Evolutionary conservation across 2,113 vertebrate species (phyloP).

Genomic region (Pelvicachromis taeniatus): DNA sequence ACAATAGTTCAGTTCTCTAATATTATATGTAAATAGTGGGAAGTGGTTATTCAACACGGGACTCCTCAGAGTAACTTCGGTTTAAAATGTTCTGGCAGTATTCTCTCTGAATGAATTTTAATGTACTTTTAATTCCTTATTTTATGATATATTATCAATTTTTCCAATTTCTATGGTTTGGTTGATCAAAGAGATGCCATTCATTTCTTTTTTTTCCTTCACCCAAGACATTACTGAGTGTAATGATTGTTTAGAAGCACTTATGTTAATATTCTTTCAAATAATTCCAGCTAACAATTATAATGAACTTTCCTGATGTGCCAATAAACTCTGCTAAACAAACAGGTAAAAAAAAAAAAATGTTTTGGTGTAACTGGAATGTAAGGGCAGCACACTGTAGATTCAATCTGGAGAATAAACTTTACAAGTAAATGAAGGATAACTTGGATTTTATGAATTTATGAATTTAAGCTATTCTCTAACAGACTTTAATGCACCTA

Average conservation of each 20-base stretch:
- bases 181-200: slow-evolving; percentile 13
- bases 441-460: background rate
- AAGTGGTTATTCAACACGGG: background rate
- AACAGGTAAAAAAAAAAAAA: background rate
- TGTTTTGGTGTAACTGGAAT: background rate
- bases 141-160: slow-evolving; percentile 13
- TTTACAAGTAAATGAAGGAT: background rate
- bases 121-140: slow-evolving; percentile 14
- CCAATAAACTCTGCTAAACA: background rate
- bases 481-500: background rate
- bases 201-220: background rate
- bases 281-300: background rate
- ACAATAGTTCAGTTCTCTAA: background rate
- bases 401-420: background rate
- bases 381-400: background rate
- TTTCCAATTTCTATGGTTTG: slow-evolving; percentile 8
- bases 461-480: background rate
- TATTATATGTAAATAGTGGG: background rate
- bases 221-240: background rate
- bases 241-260: background rate
- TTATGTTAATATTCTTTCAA: background rate
- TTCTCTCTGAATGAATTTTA: background rate
- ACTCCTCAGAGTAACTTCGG: background rate
- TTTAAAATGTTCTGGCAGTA: background rate
- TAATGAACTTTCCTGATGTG: background rate